These are phyloP conservation scores for Apis cerana DNA, from an alignment of 1,140 invertebrate species.

Conservation along the genomic window DNA sequence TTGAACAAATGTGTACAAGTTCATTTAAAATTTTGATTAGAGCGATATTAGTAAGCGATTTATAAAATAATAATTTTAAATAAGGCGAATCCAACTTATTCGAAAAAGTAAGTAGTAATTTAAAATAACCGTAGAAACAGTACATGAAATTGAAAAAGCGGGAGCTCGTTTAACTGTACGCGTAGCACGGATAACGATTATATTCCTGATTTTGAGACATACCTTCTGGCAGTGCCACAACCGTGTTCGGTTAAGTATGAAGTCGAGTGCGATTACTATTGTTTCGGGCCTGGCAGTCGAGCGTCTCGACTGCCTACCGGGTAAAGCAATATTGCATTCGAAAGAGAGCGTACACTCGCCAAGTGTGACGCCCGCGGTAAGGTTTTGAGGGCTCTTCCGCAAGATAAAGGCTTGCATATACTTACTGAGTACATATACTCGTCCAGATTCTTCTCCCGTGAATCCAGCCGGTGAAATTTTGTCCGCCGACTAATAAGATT, in stretches of 20 bases:
- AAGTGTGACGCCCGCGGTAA: constrained; percentile 75
- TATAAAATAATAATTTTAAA: no score
- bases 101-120: no score
- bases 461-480: constrained; percentile 65
- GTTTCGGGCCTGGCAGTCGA: constrained; percentile 67
- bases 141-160: no score
- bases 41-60: no score
- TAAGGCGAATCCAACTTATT: no score
- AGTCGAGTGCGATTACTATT: constrained; percentile 71
- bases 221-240: constrained; percentile 49
- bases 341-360: constrained; percentile 69
- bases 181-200: constrained; percentile 54
- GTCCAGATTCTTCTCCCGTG: constrained; percentile 47
- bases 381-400: constrained; percentile 70
- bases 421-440: constrained; percentile 71
- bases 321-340: constrained; percentile 72
- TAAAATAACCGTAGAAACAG: no score
- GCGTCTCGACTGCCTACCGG: constrained; percentile 62
- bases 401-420: constrained; percentile 75
- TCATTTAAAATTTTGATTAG: no score
- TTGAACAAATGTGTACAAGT: no score
- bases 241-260: constrained; percentile 55
- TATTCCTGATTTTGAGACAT: constrained; percentile 48
- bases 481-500: constrained; percentile 68
- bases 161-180: not conserved